phyloP scores from a whole-genome alignment of 2,797 vertebrate species.

The Aeoliscus strigatus region DNA sequence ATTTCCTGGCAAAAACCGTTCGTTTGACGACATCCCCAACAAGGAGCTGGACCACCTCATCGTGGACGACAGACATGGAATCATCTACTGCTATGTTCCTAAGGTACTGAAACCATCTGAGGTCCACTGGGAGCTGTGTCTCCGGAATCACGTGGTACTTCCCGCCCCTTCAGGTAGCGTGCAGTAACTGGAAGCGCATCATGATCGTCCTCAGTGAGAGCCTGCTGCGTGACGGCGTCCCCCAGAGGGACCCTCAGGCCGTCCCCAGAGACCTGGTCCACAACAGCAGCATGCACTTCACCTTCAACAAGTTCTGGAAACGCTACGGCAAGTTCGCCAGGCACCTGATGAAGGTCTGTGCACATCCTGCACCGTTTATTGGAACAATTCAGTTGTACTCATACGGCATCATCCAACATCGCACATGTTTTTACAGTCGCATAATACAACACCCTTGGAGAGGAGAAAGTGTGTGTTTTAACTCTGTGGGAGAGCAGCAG shows the following conservation, averaged over 20 bases:
- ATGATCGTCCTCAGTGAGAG: slow-evolving; percentile 96
- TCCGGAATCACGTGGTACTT: too few species aligned
- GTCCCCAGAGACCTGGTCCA: slow-evolving; percentile 86
- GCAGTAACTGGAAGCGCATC: slow-evolving; percentile 97
- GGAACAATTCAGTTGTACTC: too few species aligned
- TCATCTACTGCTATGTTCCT: slow-evolving; percentile 98
- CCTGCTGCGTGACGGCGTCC: slow-evolving; percentile 80
- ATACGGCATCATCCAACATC: too few species aligned
- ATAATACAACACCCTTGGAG: too few species aligned
- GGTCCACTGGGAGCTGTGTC: background rate
- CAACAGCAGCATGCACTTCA: slow-evolving; percentile 91
- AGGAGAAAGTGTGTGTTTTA: too few species aligned
- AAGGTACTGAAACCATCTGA: slow-evolving; percentile 64
- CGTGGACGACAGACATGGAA: slow-evolving; percentile 91
- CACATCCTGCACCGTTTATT: too few species aligned
- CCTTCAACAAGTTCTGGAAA: slow-evolving; percentile 97
- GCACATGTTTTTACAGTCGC: too few species aligned
- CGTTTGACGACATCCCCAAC: slow-evolving; percentile 95
- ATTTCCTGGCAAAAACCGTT: slow-evolving; percentile 90
- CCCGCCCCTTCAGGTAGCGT: slow-evolving; percentile 76
- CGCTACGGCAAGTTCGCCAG: slow-evolving; percentile 90
- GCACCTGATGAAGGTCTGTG: slow-evolving; percentile 89
- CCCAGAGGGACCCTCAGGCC: slow-evolving; percentile 85
- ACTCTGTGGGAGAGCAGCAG: too few species aligned
- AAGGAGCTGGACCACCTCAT: slow-evolving; percentile 95